phyloP scores from a whole-genome alignment of 1,140 invertebrate genomes.

The Hyposmocoma kahamanoa region DNA sequence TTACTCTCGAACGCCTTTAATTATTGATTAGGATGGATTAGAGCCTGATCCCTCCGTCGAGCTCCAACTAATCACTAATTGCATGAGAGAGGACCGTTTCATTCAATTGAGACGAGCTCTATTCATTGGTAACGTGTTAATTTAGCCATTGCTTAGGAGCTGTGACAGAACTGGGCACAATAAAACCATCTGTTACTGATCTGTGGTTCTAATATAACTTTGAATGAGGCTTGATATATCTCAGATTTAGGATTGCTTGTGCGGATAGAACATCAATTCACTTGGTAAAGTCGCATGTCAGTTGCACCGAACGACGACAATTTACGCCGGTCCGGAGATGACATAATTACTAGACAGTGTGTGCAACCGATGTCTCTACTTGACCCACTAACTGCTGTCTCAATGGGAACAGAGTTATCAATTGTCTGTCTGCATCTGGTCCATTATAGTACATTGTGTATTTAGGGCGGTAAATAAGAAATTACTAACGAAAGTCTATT shows the following conservation, averaged over 20 bases:
- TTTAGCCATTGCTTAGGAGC: too few species aligned
- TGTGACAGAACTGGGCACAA: background rate
- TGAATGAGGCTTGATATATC: too few species aligned
- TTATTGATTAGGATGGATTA: slow-evolving; percentile 3
- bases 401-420: background rate
- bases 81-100: slow-evolving; percentile 1
- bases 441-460: too few species aligned
- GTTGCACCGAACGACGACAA: too few species aligned
- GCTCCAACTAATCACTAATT: background rate
- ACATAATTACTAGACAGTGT: background rate
- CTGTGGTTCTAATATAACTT: too few species aligned
- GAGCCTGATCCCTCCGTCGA: background rate
- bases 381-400: background rate
- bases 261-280: too few species aligned
- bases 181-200: too few species aligned
- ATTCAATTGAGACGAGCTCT: background rate
- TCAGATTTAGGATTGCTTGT: too few species aligned
- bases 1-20: background rate
- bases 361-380: background rate
- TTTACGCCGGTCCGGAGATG: too few species aligned
- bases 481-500: too few species aligned
- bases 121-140: background rate
- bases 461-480: too few species aligned
- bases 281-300: too few species aligned
- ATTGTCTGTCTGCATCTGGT: background rate